Conservation (phyloP, 2,113 vertebrate species). For the Nanorana parkeri region DNA sequence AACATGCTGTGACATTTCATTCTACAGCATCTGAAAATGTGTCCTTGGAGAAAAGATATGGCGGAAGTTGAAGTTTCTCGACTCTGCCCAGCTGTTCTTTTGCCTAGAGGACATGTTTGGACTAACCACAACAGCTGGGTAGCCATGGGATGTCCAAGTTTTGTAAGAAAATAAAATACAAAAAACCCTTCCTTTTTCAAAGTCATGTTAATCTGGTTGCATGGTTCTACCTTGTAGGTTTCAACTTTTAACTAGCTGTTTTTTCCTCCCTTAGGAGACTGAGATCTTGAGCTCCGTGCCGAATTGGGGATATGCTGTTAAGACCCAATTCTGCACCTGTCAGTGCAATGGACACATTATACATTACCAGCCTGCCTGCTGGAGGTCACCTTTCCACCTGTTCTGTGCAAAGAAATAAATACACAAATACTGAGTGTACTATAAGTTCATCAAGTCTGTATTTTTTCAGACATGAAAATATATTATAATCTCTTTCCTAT, state of each 20-base stretch:
- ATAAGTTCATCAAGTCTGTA: not conserved
- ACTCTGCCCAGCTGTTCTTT: too few relatives aligned
- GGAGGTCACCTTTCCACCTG: constrained; percentile 11
- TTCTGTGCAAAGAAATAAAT: not conserved
- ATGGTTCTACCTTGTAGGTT: not conserved
- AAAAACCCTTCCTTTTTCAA: too few relatives aligned
- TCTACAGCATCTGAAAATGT: too few relatives aligned
- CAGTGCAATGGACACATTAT: not conserved
- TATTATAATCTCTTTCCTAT: too few relatives aligned
- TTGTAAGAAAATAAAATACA: too few relatives aligned
- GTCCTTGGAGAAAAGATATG: too few relatives aligned
- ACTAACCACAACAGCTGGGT: too few relatives aligned
- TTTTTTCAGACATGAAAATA: not conserved
- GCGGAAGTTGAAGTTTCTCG: too few relatives aligned
- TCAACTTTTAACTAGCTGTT: not conserved
- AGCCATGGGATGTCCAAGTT: too few relatives aligned
- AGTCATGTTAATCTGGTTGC: not conserved
- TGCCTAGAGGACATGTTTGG: too few relatives aligned
- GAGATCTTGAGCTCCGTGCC: not conserved
- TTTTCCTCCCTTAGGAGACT: not conserved
- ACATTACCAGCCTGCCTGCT: not conserved
- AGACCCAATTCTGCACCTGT: not conserved
- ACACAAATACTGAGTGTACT: not conserved
- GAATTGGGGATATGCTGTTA: not conserved
- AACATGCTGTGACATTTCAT: too few relatives aligned